These are phyloP conservation scores for Miniopterus natalensis DNA, from an alignment of 2,113 vertebrate species.

Conservation along the genomic window DNA sequence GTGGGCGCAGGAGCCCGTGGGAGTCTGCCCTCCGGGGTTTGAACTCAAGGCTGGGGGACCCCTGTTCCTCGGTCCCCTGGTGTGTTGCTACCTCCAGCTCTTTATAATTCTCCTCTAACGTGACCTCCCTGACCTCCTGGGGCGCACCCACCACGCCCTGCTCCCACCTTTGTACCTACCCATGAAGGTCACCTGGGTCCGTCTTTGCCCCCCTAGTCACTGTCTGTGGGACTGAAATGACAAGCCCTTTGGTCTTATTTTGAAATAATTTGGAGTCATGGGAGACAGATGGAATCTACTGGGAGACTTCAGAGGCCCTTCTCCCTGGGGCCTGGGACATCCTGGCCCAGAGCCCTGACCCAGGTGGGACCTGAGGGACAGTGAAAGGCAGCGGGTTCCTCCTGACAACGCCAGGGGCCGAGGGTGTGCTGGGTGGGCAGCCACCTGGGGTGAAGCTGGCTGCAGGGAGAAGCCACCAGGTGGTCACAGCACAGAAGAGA, in stretches of 20 bases:
- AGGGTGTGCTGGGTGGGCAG: no score
- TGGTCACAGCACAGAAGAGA: no score
- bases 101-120: accelerated
- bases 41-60: background rate
- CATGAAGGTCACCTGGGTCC: accelerated
- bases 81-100: accelerated
- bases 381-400: no score
- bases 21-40: accelerated
- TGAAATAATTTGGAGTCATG: background rate
- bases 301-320: background rate
- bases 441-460: no score
- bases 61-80: accelerated
- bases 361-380: no score
- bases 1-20: no score
- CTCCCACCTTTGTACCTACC: accelerated
- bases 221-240: background rate
- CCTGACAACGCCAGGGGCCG: no score
- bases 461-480: no score
- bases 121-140: background rate
- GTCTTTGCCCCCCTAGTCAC: background rate
- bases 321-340: background rate
- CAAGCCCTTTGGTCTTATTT: no score
- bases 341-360: no score
- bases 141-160: accelerated
- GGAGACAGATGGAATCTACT: accelerated